Evolutionary conservation across 2,797 vertebrate genomes (phyloP), one percentile per base, ranked within the genome.

Genomic region (Nyctibius grandis): DNA sequence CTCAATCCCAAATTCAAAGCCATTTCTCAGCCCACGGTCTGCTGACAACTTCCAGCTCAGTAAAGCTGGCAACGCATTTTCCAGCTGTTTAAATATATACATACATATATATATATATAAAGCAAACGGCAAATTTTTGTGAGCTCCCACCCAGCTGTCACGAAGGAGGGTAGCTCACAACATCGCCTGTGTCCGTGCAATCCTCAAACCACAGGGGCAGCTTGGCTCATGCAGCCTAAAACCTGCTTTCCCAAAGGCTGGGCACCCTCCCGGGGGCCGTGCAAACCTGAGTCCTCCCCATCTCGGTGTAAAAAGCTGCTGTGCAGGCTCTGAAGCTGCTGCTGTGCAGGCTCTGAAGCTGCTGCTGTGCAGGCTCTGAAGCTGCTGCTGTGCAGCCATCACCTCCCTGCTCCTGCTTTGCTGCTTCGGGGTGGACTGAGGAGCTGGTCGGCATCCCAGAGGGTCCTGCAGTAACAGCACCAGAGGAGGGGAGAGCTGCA

Each of bases 351-450:
- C n/a, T n/a, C n/a, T n/a, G n/a, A n/a, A n/a, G n/a, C n/a, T n/a
- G 53, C 63, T 0, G 0, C 57, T 51, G 12, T 44, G 61, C 31
- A 7, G 2, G 67, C n/a, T n/a, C n/a, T n/a, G n/a, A n/a, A n/a
- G n/a, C n/a, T n/a, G n/a, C n/a, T n/a, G n/a, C n/a, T n/a, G n/a
- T n/a, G 48, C 73, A 57, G 47, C 48, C 22, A 12, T 25, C 2
- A 0, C 21, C 60, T 33, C 38, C 6, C 29, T 13, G 5, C 47
- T 34, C 5, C 9, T 47, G 59, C 42, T 61, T 5, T 36, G 61
- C 48, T 51, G 61, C 59, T 51, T 60, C 3, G 3, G 31, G 31
- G 33, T 48, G 72, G 86, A 65, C 38, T 68, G 64, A 44, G 91
- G 36, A 68, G 11, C 21, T 16, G 38, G 28, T 18, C 1, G 0